Evolutionary conservation across 2,888 invertebrate species (phyloP).

Genomic region (Coleophora deauratella): DNA sequence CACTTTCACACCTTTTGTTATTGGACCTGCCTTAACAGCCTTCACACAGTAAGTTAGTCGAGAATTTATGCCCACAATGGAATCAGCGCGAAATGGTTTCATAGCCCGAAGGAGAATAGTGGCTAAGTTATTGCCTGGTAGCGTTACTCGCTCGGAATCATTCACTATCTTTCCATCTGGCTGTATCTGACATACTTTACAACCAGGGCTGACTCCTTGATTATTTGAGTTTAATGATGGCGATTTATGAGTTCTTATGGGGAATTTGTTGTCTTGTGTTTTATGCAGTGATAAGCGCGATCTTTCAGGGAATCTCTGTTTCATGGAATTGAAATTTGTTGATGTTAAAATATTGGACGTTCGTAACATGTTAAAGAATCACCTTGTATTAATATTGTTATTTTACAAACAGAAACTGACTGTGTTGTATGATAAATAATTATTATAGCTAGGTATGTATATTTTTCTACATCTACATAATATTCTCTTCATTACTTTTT

Average conservation of each 20-base stretch:
- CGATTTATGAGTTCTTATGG: conserved; percentile 43
- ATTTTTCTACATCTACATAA: too few species aligned
- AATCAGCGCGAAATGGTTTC: conserved; percentile 46
- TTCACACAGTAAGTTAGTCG: conserved; percentile 36
- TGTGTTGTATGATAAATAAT: too few species aligned
- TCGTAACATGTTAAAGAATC: too few species aligned
- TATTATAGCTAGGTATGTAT: too few species aligned
- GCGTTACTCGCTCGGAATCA: conserved; percentile 48
- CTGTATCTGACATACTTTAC: conserved; percentile 51
- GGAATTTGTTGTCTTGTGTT: conserved; percentile 20
- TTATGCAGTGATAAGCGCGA: conserved; percentile 14
- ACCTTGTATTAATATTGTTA: too few species aligned
- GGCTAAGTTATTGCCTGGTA: conserved; percentile 47
- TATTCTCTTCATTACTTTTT: too few species aligned
- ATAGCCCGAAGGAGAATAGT: conserved; percentile 42
- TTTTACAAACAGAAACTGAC: too few species aligned
- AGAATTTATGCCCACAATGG: conserved; percentile 53
- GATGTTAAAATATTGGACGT: too few species aligned
- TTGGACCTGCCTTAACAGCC: conserved; percentile 32
- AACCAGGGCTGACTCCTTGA: conserved; percentile 41
- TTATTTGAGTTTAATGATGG: conserved; percentile 46
- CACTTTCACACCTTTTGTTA: conserved; percentile 31
- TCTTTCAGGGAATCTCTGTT: conserved; percentile 12
- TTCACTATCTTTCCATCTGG: conserved; percentile 58
- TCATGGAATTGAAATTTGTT: too few species aligned